Evolutionary conservation across 2,888 invertebrate species (phyloP).

Genomic region (Drosophila atripex): DNA sequence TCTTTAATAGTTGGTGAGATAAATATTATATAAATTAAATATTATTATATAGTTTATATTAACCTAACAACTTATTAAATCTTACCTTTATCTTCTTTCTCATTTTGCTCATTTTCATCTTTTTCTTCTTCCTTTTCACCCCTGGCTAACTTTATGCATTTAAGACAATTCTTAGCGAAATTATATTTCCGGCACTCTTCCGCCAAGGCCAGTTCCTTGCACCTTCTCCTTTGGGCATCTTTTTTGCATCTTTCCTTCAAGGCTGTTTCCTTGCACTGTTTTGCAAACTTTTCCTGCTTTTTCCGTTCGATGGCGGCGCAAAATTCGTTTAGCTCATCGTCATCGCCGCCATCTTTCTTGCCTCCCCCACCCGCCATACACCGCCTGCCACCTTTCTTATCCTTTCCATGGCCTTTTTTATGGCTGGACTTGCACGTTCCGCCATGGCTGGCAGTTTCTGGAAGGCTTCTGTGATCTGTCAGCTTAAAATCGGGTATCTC

Average conservation of each 20-base stretch:
- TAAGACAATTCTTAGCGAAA: constrained; percentile 1
- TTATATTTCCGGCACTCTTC: constrained; percentile 9
- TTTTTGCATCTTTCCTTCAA: neutral
- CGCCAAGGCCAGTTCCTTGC: neutral
- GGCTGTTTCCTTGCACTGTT: neutral
- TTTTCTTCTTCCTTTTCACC: neutral
- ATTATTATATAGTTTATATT: too few relatives aligned
- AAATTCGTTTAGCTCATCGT: neutral
- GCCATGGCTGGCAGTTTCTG: constrained; percentile 16
- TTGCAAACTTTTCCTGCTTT: neutral
- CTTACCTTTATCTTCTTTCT: neutral
- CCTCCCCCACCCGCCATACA: neutral
- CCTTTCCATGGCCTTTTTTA: neutral
- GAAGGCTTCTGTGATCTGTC: neutral
- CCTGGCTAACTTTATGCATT: constrained; percentile 5
- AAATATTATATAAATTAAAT: too few relatives aligned
- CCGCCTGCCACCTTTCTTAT: constrained; percentile 5
- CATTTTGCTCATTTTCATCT: neutral
- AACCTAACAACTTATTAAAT: neutral
- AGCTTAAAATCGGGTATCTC: neutral
- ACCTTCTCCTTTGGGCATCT: too few relatives aligned
- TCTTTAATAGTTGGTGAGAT: too few relatives aligned
- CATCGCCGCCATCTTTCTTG: constrained; percentile 20
- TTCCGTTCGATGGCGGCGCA: neutral
- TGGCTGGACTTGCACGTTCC: neutral